These are phyloP conservation scores for Cryptotermes secundus DNA, from an alignment of 1,140 invertebrate genomes.

Conservation along the genomic window DNA sequence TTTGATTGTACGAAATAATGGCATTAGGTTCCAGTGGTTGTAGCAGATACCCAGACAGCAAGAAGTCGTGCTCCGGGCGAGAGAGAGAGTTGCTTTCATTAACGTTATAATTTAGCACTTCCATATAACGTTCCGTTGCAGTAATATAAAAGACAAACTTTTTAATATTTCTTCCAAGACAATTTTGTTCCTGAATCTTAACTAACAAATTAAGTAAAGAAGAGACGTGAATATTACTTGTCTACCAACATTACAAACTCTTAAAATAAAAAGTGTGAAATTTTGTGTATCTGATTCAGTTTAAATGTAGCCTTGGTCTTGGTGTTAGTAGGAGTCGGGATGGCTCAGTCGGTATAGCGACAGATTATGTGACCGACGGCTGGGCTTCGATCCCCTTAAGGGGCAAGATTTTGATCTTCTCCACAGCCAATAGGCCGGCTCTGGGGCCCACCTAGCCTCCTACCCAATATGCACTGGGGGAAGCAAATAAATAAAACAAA, in stretches of 20 bases:
- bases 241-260: too few relatives aligned
- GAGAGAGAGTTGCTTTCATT: not conserved
- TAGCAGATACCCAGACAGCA: slow-evolving; percentile 3
- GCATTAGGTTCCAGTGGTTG: not conserved
- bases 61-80: not conserved
- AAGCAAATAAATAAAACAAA: too few relatives aligned
- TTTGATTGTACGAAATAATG: slow-evolving; percentile 11
- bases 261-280: not conserved
- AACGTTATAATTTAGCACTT: not conserved
- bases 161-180: not conserved
- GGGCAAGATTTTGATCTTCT: too few relatives aligned
- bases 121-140: not conserved
- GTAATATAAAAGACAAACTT: not conserved
- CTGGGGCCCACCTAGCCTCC: too few relatives aligned
- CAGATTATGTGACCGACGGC: too few relatives aligned
- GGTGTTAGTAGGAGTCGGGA: not conserved
- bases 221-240: not conserved
- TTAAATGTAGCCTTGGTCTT: not conserved
- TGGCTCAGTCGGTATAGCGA: too few relatives aligned
- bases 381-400: too few relatives aligned
- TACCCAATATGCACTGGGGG: too few relatives aligned
- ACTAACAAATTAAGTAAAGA: not conserved
- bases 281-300: not conserved
- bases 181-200: not conserved
- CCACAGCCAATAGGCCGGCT: too few relatives aligned